Percentiles rank a stretch among this genome's conserved stretches.
These are phyloP conservation scores for Ptilonorhynchus violaceus DNA, from an alignment of 2,113 vertebrate species.

Conservation along the genomic window DNA sequence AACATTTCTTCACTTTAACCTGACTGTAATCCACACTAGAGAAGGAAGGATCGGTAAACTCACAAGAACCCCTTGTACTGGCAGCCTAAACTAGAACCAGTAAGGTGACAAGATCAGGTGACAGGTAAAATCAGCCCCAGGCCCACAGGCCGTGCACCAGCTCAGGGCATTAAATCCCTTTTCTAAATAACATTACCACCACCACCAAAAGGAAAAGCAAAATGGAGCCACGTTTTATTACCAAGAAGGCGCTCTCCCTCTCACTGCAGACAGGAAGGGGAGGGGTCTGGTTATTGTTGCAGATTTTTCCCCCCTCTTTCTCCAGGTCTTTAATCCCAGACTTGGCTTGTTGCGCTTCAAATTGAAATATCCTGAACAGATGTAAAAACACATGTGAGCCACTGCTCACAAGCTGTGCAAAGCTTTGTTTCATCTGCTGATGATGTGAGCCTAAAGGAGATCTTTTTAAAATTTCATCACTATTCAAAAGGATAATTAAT, in stretches of 20 bases:
- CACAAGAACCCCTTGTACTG: background rate
- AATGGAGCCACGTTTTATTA: background rate
- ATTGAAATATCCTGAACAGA: constrained; percentile 99
- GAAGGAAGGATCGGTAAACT: background rate
- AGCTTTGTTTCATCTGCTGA: constrained; percentile 95
- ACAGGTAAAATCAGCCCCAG: background rate
- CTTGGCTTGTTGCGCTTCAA: constrained; percentile 90
- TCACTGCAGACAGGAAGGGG: constrained; percentile 8
- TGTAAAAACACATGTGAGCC: constrained; percentile 97
- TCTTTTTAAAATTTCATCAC: constrained; percentile 99
- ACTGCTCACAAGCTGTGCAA: constrained; percentile 87
- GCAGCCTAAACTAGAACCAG: background rate
- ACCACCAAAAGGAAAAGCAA: background rate
- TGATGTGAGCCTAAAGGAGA: constrained; percentile 96
- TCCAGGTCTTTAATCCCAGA: constrained; percentile 87
- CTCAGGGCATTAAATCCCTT: background rate
- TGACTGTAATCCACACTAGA: background rate
- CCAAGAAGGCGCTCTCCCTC: background rate
- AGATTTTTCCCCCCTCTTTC: constrained; percentile 32
- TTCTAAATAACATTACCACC: background rate
- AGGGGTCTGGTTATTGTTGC: constrained; percentile 54
- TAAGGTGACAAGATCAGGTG: background rate
- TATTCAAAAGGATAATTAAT: constrained; percentile 99
- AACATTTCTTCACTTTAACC: background rate
- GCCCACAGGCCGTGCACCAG: no score